These are phyloP conservation scores for Scomber japonicus DNA, from an alignment of 2,113 vertebrate genomes.

Conservation along the genomic window DNA sequence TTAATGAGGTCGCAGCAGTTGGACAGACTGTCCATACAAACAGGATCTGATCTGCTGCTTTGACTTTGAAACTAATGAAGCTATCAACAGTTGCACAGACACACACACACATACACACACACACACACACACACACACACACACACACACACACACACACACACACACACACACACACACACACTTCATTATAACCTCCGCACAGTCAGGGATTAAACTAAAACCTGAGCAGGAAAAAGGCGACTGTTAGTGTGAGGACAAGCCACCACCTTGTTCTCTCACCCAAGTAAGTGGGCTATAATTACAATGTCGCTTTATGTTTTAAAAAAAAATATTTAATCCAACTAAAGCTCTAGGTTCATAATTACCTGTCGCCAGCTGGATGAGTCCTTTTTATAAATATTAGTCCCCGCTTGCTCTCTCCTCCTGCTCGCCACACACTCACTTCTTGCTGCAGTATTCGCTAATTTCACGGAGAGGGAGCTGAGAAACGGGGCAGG, in stretches of 20 bases:
- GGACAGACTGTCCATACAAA: constrained; percentile 29
- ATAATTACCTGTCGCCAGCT: constrained; percentile 64
- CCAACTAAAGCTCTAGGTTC: constrained; percentile 20
- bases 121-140: constrained; percentile 37
- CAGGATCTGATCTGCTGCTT: constrained; percentile 29
- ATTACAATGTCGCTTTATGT: constrained; percentile 44
- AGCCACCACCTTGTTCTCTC: constrained; percentile 65
- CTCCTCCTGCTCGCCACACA: constrained; percentile 39
- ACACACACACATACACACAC: constrained; percentile 42
- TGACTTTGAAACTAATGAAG: constrained; percentile 58
- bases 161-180: constrained; percentile 34
- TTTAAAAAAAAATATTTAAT: constrained; percentile 12
- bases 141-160: constrained; percentile 36
- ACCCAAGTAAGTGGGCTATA: constrained; percentile 51
- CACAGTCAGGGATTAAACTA: constrained; percentile 16
- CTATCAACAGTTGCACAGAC: constrained; percentile 73
- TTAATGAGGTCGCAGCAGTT: constrained; percentile 44
- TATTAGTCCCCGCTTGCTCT: constrained; percentile 36
- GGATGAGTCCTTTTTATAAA: constrained; percentile 29
- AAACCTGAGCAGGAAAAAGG: neutral
- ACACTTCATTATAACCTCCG: neutral
- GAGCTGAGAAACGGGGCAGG: constrained; percentile 73
- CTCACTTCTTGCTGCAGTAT: constrained; percentile 77
- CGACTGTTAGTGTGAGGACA: constrained; percentile 8
- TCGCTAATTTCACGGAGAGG: constrained; percentile 68